Evolutionary conservation across 2,797 vertebrate genomes (phyloP).

Genomic region (Neosilurus hyrtlii): DNA sequence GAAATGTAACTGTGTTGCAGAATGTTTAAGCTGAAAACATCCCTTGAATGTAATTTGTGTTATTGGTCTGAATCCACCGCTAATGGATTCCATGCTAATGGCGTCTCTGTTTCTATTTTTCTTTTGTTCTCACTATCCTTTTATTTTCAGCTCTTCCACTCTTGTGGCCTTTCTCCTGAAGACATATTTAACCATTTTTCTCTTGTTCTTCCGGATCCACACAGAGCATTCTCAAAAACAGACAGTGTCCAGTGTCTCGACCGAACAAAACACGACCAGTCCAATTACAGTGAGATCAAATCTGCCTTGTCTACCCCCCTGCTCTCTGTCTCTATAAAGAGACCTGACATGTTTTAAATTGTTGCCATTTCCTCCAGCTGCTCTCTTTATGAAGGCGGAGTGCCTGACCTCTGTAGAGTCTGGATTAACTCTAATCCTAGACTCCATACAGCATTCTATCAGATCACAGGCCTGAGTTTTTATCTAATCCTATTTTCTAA

Average conservation of each 20-base stretch:
- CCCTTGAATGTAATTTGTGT: neutral
- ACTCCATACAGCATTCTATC: constrained; percentile 36
- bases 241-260: neutral
- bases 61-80: no score
- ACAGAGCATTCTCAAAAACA: neutral
- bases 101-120: neutral
- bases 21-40: neutral
- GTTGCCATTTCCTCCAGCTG: constrained; percentile 17
- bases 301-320: neutral
- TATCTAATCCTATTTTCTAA: constrained; percentile 49
- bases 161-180: neutral
- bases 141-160: neutral
- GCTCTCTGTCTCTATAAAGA: neutral
- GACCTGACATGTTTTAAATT: constrained; percentile 2
- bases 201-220: neutral
- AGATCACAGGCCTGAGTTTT: constrained; percentile 49
- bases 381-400: constrained; percentile 23
- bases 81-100: neutral
- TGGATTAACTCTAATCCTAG: constrained; percentile 29
- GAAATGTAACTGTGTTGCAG: neutral
- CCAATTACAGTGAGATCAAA: neutral
- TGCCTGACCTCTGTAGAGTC: constrained; percentile 15
- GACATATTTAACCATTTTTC: neutral
- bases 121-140: neutral
- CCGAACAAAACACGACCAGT: constrained; percentile 3